These are phyloP conservation scores for Apostichopus japonicus DNA, from an alignment of 35 echinoderm and acorn worm genomes.

Conservation along the genomic window DNA sequence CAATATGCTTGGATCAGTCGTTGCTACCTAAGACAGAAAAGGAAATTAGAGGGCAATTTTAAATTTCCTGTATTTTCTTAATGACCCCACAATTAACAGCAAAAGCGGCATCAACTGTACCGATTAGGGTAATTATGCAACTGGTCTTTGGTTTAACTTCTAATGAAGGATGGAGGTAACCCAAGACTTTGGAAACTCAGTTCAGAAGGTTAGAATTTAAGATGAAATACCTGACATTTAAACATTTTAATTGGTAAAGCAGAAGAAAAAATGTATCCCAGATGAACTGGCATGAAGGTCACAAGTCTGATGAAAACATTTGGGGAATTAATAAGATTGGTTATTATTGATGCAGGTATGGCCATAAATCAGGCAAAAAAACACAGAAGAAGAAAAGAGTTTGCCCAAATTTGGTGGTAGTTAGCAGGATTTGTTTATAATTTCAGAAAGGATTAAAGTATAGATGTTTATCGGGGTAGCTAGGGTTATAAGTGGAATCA, in stretches of 20 bases:
- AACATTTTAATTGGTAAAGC: conserved; percentile 30
- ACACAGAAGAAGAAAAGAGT: neutral
- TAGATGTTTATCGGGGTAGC: no score
- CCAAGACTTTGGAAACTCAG: neutral
- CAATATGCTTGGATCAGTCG: neutral
- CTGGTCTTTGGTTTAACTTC: conserved; percentile 49
- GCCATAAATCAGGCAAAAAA: neutral
- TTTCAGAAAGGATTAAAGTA: no score
- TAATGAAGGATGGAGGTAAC: neutral
- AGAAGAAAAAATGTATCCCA: conserved; percentile 23
- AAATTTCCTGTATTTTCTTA: conserved; percentile 62
- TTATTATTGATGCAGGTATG: neutral
- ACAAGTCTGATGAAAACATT: conserved; percentile 12
- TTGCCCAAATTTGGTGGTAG: no score
- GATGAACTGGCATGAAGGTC: conserved; percentile 34
- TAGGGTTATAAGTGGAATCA: no score
- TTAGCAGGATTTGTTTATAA: no score
- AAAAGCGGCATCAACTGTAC: conserved; percentile 22
- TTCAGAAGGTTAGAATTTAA: conserved; percentile 47
- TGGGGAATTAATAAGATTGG: conserved; percentile 19
- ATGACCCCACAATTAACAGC: conserved; percentile 61
- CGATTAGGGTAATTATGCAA: conserved; percentile 40
- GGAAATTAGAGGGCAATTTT: conserved; percentile 54
- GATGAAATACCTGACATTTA: conserved; percentile 13
- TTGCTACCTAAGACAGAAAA: conserved; percentile 32